Evolutionary conservation across 2,888 invertebrate species (phyloP).

Genomic region (Syrphus vitripennis): DNA sequence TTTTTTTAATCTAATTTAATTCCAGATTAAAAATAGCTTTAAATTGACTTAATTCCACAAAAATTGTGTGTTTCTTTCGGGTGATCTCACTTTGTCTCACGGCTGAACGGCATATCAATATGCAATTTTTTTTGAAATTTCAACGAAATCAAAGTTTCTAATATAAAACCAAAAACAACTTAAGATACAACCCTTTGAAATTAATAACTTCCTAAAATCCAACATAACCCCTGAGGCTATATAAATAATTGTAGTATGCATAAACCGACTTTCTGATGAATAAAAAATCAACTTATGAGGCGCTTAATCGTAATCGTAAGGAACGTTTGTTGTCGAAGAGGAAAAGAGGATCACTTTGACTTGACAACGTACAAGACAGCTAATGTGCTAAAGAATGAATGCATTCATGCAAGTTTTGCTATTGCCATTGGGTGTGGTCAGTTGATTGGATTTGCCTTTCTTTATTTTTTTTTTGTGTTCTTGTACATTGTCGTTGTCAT

Average conservation of each 20-base stretch:
- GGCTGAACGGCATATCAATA: too few relatives aligned
- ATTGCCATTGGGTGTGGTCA: constrained; percentile 49
- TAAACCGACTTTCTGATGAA: constrained; percentile 6
- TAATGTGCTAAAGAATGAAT: constrained; percentile 21
- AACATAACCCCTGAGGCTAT: neutral
- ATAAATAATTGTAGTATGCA: neutral
- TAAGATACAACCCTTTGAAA: too few relatives aligned
- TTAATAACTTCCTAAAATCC: neutral
- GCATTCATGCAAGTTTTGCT: constrained; percentile 25
- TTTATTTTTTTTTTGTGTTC: neutral
- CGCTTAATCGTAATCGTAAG: neutral
- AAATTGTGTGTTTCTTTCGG: too few relatives aligned
- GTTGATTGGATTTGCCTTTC: neutral
- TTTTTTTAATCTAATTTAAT: too few relatives aligned
- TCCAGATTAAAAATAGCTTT: too few relatives aligned
- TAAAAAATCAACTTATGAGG: constrained; percentile 43
- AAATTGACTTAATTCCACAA: too few relatives aligned
- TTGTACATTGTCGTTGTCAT: neutral
- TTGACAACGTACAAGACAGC: constrained; percentile 15
- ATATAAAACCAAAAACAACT: too few relatives aligned
- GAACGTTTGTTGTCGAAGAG: too few relatives aligned
- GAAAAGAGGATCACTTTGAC: neutral
- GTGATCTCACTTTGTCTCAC: too few relatives aligned
- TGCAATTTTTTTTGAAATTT: too few relatives aligned
- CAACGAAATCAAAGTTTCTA: too few relatives aligned